Base-by-base conservation (phyloP, 2,888 invertebrate species). In the Arge pagana region DNA sequence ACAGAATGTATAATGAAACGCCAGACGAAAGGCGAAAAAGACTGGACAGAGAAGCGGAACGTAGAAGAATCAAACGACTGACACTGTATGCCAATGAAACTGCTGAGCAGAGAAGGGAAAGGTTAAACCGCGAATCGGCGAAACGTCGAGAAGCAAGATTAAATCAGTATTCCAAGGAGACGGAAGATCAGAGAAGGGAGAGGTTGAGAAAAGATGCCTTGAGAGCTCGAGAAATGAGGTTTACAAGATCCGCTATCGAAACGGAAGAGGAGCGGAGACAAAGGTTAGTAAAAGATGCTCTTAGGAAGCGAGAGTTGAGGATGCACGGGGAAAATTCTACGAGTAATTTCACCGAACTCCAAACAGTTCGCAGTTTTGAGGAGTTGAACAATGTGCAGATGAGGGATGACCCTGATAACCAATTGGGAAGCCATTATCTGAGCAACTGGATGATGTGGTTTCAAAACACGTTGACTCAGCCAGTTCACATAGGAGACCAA, bases 381-480 rank as follows among this genome's bases (percentile, higher is more conserved):
- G 67, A 69, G 52, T 60, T 66, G 43, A 68, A 67, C 62, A 57
- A 65, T 60, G 59, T 60, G 58, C 62, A 66, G 58, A 62, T 63
- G 49, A 66, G 57, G 54, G 62, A 66, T 52, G 64, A 61, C 56
- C 57, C 61, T 13, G 67, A 67, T 57, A 64, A 57, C 61, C 63
- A 62, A 35, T 55, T 66, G 50, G 63, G 60, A 24, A 61, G 68
- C 50, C 65, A 70, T 56, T 71, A 68, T 50, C 56, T 70, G 36
- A 65, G 62, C 59, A 70, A 70, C 56, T 71, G 68, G 70, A 67
- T 68, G 64, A 61, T 71, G 65, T 70, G 70, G 71, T 67, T 71
- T 53, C 71, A 71, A 55, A 70, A 65, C 52, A 65, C 63, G 11
- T 53, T 69, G 41, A 49, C 58, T 33, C 68, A 66, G 56, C 58